These are phyloP conservation scores for Sceloporus tristichus DNA, from an alignment of 2,113 vertebrate species.

Conservation along the genomic window DNA sequence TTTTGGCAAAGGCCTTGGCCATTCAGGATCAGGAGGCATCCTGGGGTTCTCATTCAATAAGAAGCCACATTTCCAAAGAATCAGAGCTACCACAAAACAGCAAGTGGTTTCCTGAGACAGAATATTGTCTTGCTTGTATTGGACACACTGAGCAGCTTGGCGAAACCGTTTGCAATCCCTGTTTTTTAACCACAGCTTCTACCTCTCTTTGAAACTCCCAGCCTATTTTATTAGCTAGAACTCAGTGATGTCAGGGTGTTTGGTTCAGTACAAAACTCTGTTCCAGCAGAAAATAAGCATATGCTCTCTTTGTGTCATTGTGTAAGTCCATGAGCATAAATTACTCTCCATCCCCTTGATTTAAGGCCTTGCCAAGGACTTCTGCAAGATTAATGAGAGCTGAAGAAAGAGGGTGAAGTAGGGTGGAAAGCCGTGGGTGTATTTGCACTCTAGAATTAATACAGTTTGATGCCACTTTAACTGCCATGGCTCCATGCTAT, in stretches of 20 bases:
- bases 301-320: too few species aligned
- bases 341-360: too few species aligned
- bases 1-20: neutral
- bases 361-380: too few species aligned
- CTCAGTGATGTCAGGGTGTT: fast-evolving
- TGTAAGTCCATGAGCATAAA: too few species aligned
- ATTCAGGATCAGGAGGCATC: neutral
- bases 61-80: constrained; percentile 41
- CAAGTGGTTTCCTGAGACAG: constrained; percentile 60
- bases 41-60: constrained; percentile 42
- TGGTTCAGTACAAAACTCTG: neutral
- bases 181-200: neutral
- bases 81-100: constrained; percentile 53
- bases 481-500: too few species aligned
- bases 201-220: neutral
- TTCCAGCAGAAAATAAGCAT: too few species aligned
- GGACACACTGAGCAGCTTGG: neutral
- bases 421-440: too few species aligned
- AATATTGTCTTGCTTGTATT: constrained; percentile 44
- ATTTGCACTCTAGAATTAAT: too few species aligned
- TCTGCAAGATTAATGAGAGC: too few species aligned
- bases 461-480: too few species aligned
- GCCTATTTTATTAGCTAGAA: neutral
- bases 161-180: neutral
- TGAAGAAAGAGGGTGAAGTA: too few species aligned